Conservation (phyloP, 2,888 invertebrate species). For the Parnassius orleans region DNA sequence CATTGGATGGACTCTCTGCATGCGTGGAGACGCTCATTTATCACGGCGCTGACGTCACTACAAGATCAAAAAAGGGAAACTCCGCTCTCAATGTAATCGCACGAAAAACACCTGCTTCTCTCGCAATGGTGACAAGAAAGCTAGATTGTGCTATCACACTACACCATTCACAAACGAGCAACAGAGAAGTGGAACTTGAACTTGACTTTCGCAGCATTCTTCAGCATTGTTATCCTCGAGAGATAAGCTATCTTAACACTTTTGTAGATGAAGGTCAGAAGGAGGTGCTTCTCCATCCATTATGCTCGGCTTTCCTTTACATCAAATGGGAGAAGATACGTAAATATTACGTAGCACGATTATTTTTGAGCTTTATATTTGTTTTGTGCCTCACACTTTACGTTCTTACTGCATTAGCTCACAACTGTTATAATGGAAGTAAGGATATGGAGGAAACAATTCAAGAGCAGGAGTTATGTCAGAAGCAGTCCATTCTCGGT, state of each 20-base stretch:
- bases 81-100: constrained; percentile 92
- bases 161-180: constrained; percentile 89
- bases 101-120: constrained; percentile 91
- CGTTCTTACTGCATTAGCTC: constrained; percentile 90
- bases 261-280: constrained; percentile 95
- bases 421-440: constrained; percentile 91
- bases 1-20: constrained; percentile 90
- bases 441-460: constrained; percentile 87
- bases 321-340: constrained; percentile 95
- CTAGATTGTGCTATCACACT: constrained; percentile 90
- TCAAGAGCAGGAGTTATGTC: constrained; percentile 87
- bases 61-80: constrained; percentile 92
- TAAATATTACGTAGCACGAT: constrained; percentile 90
- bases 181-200: constrained; percentile 89
- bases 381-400: constrained; percentile 90
- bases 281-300: constrained; percentile 91
- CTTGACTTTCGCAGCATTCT: constrained; percentile 91
- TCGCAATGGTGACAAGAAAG: constrained; percentile 90
- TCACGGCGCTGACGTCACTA: constrained; percentile 94
- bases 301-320: constrained; percentile 92
- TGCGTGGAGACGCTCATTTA: constrained; percentile 92
- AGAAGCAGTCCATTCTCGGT: constrained; percentile 88
- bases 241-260: constrained; percentile 92
- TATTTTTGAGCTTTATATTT: constrained; percentile 89
- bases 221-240: constrained; percentile 91